These are phyloP conservation scores for Camponotus pennsylvanicus DNA, from an alignment of 1,140 invertebrate genomes.

Conservation along the genomic window DNA sequence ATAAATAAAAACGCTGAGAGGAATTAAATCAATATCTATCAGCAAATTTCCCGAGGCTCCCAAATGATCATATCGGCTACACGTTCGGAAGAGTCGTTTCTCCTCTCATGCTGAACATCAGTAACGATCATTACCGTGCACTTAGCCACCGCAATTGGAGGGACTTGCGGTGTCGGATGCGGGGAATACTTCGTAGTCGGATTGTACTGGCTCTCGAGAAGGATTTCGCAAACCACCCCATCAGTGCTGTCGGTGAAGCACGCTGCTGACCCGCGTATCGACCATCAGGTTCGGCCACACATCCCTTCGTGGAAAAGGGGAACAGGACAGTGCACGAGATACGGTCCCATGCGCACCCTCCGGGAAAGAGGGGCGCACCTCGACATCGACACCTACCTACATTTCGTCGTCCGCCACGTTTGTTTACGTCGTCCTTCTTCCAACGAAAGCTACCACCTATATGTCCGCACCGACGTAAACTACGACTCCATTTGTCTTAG, in stretches of 20 bases:
- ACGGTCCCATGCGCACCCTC: constrained; percentile 61
- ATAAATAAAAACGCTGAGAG: constrained; percentile 7
- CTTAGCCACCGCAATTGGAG: constrained; percentile 38
- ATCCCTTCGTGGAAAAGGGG: constrained; percentile 16
- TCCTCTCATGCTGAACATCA: constrained; percentile 59
- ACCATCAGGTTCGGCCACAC: constrained; percentile 69
- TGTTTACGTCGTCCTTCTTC: constrained; percentile 71
- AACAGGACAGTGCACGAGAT: constrained; percentile 63
- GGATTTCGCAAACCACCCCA: constrained; percentile 80
- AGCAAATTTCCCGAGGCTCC: background rate
- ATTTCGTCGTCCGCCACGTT: constrained; percentile 59
- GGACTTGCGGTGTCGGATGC: constrained; percentile 61
- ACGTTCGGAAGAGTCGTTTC: constrained; percentile 21
- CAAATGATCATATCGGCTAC: constrained; percentile 16
- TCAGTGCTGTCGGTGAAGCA: constrained; percentile 80
- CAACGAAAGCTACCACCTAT: constrained; percentile 41
- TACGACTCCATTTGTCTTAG: constrained; percentile 46
- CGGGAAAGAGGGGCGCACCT: background rate
- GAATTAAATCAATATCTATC: background rate
- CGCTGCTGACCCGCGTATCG: constrained; percentile 81
- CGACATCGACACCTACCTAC: constrained; percentile 45
- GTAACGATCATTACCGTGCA: constrained; percentile 62
- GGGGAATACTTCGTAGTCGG: constrained; percentile 77
- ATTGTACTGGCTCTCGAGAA: constrained; percentile 72
- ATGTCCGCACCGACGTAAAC: constrained; percentile 53